A percentile compares a stretch with the other conserved stretches of the same genome.
Evolutionary conservation across 2,797 vertebrate genomes (phyloP).

Genomic region (Phrynocephalus guinanensis): DNA sequence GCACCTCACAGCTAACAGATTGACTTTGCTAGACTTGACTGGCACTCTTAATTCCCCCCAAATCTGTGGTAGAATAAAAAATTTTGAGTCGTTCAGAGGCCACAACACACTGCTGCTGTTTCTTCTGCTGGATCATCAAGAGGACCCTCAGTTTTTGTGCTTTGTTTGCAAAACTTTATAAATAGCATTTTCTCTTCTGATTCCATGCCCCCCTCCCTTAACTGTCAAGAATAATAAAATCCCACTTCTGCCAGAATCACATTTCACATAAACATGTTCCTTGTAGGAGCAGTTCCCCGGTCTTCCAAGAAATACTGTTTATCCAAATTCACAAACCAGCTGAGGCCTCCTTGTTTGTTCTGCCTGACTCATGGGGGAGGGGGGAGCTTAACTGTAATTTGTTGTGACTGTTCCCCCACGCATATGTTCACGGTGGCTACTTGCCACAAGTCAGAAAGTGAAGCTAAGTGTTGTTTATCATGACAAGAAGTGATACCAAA

Average conservation of each 20-base stretch:
- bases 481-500: constrained; percentile 72
- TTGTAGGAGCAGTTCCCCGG: neutral
- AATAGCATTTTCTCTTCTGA: constrained; percentile 32
- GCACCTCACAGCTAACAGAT: neutral
- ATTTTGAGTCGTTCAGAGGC: neutral
- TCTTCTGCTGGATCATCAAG: neutral
- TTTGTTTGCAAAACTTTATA: constrained; percentile 47
- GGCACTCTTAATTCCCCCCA: neutral
- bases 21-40: no score
- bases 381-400: constrained; percentile 54
- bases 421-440: constrained; percentile 69
- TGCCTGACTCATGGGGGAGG: constrained; percentile 38
- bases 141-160: neutral
- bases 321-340: constrained; percentile 30
- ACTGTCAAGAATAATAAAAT: constrained; percentile 44
- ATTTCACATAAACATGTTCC: constrained; percentile 1
- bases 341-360: constrained; percentile 34
- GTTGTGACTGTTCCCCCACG: constrained; percentile 67
- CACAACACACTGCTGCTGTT: neutral
- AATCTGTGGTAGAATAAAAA: neutral
- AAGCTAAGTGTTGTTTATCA: constrained; percentile 72
- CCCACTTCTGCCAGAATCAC: constrained; percentile 29
- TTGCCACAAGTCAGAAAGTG: constrained; percentile 57
- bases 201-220: constrained; percentile 16
- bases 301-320: constrained; percentile 33